Evolutionary conservation across 1,140 invertebrate genomes (phyloP).

Genomic region (Drosophila persimilis): DNA sequence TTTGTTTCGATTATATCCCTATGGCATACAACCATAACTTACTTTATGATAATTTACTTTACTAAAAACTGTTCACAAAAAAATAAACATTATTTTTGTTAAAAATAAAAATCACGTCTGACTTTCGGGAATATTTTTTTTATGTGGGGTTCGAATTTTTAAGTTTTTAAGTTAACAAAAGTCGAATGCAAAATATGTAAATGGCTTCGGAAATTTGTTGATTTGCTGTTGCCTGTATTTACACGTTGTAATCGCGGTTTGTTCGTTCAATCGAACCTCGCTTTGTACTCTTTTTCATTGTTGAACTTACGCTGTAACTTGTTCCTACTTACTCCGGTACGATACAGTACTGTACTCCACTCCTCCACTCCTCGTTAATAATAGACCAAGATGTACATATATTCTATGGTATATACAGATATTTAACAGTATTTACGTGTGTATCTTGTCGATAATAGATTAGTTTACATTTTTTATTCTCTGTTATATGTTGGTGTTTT

Average conservation of each 20-base stretch:
- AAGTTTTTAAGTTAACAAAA: constrained; percentile 10
- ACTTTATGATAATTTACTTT: background rate
- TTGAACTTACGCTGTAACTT: constrained; percentile 45
- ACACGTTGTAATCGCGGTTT: constrained; percentile 21
- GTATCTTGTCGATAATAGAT: constrained; percentile 3
- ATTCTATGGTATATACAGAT: constrained; percentile 9
- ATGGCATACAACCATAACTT: background rate
- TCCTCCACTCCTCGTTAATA: no score
- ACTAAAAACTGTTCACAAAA: no score
- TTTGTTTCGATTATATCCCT: constrained; percentile 4
- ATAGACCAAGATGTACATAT: constrained; percentile 6
- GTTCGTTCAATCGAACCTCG: constrained; percentile 67
- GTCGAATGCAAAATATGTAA: constrained; percentile 29
- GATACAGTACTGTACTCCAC: no score
- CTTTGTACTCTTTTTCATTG: constrained; percentile 74
- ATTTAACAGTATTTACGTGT: constrained; percentile 4
- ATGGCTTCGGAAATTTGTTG: constrained; percentile 38
- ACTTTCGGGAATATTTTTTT: constrained; percentile 8
- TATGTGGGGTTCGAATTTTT: background rate
- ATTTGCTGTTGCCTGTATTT: constrained; percentile 23
- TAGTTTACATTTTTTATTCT: constrained; percentile 4
- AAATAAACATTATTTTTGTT: background rate
- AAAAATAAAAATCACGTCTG: constrained; percentile 3
- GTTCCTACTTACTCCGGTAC: no score
- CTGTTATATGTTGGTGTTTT: constrained; percentile 1